A percentile compares a stretch with the other conserved stretches of the same genome.
These are phyloP conservation scores for Zosterops japonicus DNA, from an alignment of 2,113 vertebrate species.

Conservation along the genomic window DNA sequence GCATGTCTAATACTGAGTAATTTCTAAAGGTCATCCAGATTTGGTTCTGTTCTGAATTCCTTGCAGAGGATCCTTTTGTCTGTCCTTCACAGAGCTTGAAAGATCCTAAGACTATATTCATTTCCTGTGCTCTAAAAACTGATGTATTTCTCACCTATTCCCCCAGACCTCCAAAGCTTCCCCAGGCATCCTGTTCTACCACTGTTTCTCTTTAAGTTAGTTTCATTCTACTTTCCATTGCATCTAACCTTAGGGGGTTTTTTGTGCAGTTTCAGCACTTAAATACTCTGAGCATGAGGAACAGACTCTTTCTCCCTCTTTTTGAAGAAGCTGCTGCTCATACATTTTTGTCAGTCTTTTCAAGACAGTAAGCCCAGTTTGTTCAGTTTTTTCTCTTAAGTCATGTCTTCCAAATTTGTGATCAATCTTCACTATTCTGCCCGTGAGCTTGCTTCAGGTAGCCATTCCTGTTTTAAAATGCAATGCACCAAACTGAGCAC, in stretches of 20 bases:
- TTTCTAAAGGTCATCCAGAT: neutral
- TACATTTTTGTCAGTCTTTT: neutral
- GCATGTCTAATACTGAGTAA: neutral
- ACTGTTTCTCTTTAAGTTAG: neutral
- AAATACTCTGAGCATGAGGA: neutral
- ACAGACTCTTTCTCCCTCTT: neutral
- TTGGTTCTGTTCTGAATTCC: neutral
- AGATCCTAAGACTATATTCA: too few relatives aligned
- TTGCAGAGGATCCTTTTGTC: neutral
- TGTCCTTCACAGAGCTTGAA: neutral
- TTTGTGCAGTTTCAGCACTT: neutral
- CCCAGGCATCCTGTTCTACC: neutral
- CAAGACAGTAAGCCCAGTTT: neutral
- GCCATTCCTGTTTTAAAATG: neutral
- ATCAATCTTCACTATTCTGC: neutral
- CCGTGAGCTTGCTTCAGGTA: neutral
- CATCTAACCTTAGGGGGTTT: neutral
- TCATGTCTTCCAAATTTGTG: neutral
- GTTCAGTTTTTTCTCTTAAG: neutral
- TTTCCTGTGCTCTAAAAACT: neutral
- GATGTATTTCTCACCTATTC: neutral
- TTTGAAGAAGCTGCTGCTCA: neutral
- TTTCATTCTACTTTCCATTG: neutral
- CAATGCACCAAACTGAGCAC: neutral
- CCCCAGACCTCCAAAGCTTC: neutral